Percentiles rank a stretch among this genome's conserved stretches.
These are phyloP conservation scores for Corythaeola cristata DNA, from an alignment of 2,113 vertebrate genomes.

Conservation along the genomic window DNA sequence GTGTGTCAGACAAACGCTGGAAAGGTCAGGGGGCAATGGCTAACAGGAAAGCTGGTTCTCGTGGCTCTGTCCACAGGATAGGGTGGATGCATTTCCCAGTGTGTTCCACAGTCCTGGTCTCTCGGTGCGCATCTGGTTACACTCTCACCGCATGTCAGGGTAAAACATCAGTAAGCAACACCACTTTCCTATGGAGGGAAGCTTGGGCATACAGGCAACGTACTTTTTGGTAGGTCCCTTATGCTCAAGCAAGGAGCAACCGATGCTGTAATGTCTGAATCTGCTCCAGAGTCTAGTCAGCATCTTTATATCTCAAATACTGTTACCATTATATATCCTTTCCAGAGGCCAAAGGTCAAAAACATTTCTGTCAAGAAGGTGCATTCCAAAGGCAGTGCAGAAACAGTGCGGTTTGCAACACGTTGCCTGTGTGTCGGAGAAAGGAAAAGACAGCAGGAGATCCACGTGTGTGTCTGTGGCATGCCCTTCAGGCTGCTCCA, in stretches of 20 bases:
- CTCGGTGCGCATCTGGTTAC: not conserved
- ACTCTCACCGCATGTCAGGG: not conserved
- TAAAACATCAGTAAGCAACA: not conserved
- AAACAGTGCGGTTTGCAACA: not conserved
- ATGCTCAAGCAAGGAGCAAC: not conserved
- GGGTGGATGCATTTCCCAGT: not conserved
- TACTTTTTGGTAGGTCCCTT: not conserved
- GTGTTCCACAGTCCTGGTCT: not conserved
- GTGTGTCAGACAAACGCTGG: conserved; percentile 5
- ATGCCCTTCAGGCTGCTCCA: not conserved
- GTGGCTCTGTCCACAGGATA: not conserved
- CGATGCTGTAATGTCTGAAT: not conserved
- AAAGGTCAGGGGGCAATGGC: not conserved
- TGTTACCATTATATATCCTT: not conserved
- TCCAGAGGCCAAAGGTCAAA: not conserved
- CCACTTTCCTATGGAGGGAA: not conserved
- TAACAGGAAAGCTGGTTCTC: not conserved
- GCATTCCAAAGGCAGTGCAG: not conserved
- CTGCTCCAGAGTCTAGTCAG: not conserved
- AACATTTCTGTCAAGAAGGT: not conserved
- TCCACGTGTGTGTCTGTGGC: not conserved
- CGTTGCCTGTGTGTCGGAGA: fast-evolving
- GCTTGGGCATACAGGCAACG: not conserved
- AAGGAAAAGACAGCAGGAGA: not conserved
- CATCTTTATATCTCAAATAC: not conserved